Evolutionary conservation across 2,888 invertebrate genomes (phyloP).

Genomic region (Plagodis pulveraria): DNA sequence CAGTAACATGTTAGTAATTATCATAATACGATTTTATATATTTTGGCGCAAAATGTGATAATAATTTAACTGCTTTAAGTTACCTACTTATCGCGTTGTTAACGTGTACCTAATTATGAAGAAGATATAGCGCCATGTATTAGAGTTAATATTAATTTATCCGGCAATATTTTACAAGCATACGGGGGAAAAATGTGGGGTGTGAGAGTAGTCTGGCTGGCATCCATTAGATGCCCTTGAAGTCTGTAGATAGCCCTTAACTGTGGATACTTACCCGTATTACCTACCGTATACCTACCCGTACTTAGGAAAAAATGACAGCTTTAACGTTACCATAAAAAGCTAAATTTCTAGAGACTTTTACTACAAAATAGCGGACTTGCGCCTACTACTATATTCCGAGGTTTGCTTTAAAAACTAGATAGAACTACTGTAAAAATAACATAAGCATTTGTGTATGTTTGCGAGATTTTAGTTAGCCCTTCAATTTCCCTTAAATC

Average conservation of each 20-base stretch:
- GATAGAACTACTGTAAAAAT: too few species aligned
- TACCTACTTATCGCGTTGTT: too few species aligned
- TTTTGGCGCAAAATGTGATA: too few species aligned
- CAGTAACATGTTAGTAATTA: neutral
- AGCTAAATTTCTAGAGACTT: conserved; percentile 34
- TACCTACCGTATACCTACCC: conserved; percentile 40
- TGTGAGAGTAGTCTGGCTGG: conserved; percentile 40
- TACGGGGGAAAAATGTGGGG: conserved; percentile 29
- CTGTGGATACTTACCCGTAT: too few species aligned
- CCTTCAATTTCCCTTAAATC: neutral
- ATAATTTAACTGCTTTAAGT: too few species aligned
- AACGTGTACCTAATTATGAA: too few species aligned
- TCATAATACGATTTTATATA: neutral
- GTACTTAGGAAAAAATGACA: conserved; percentile 41
- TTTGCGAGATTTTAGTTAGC: too few species aligned
- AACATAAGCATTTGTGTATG: too few species aligned
- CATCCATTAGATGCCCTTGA: conserved; percentile 53
- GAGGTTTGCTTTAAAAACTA: too few species aligned
- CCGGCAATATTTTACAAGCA: conserved; percentile 14
- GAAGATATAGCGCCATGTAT: too few species aligned
- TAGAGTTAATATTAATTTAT: conserved; percentile 3
- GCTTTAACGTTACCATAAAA: conserved; percentile 39
- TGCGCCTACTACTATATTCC: neutral
- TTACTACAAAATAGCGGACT: conserved; percentile 4
- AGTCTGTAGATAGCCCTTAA: conserved; percentile 52